phyloP scores from a whole-genome alignment of 2,888 invertebrate genomes.

The Cheilosia vernalis region DNA sequence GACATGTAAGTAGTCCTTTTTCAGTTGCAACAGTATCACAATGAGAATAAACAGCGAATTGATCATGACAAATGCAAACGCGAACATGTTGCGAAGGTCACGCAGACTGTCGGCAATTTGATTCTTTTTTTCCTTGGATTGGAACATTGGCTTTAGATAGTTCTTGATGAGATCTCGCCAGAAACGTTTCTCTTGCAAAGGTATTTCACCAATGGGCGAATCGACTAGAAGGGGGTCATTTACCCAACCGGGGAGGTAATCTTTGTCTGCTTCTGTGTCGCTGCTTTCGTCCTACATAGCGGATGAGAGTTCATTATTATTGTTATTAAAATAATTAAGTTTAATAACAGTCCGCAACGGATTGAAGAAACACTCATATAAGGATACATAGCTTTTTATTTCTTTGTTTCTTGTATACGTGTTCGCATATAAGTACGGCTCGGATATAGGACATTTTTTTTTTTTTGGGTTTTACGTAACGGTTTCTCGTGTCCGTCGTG shows the following conservation, averaged over 20 bases:
- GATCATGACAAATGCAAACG: conserved; percentile 89
- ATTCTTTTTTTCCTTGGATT: conserved; percentile 86
- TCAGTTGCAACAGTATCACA: conserved; percentile 89
- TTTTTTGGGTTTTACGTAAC: too few relatives aligned
- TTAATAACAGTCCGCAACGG: too few relatives aligned
- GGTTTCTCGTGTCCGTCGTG: too few relatives aligned
- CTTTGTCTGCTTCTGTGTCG: conserved; percentile 67
- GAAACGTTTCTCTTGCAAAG: conserved; percentile 88
- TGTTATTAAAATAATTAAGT: too few relatives aligned
- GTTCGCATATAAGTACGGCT: too few relatives aligned
- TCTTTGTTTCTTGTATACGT: too few relatives aligned
- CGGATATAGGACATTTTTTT: too few relatives aligned
- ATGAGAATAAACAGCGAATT: conserved; percentile 90
- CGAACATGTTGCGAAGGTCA: conserved; percentile 87
- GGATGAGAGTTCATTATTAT: not conserved
- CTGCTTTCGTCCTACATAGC: conserved; percentile 26
- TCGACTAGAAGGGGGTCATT: conserved; percentile 87
- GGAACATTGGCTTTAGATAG: conserved; percentile 90
- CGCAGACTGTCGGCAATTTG: conserved; percentile 81
- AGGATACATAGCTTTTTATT: too few relatives aligned
- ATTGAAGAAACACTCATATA: too few relatives aligned
- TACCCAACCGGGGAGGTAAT: conserved; percentile 85
- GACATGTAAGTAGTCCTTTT: conserved; percentile 88
- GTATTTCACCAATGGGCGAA: conserved; percentile 87
- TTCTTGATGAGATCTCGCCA: conserved; percentile 91